These are phyloP conservation scores for Heliconius hortense DNA, from an alignment of 2,888 invertebrate species.

Conservation along the genomic window DNA sequence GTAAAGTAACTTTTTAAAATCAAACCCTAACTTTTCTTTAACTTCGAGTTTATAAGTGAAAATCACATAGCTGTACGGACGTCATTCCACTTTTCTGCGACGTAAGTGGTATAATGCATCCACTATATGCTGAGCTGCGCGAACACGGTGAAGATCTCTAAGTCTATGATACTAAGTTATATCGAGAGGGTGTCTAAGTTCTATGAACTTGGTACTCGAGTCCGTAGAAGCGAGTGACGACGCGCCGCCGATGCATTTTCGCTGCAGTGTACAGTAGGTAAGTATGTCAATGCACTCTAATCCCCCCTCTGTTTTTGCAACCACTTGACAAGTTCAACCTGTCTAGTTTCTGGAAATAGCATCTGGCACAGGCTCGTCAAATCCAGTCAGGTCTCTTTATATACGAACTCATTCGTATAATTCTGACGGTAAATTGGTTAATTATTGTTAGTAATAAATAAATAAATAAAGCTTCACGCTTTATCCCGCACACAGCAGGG, in stretches of 20 bases:
- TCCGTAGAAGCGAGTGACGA: slow-evolving; percentile 66
- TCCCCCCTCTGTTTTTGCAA: slow-evolving; percentile 71
- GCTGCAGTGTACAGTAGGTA: slow-evolving; percentile 78
- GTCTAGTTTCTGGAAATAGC: slow-evolving; percentile 55
- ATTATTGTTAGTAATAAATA: not conserved
- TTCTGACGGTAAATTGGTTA: not conserved
- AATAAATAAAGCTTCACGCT: no score
- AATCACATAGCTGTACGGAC: slow-evolving; percentile 73
- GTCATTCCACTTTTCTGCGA: slow-evolving; percentile 81
- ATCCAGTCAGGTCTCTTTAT: slow-evolving; percentile 18
- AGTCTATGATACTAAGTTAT: slow-evolving; percentile 44
- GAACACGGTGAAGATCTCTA: slow-evolving; percentile 49
- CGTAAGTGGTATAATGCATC: slow-evolving; percentile 68
- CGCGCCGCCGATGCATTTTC: slow-evolving; percentile 72
- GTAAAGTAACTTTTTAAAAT: slow-evolving; percentile 23
- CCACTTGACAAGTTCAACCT: slow-evolving; percentile 73
- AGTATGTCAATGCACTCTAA: slow-evolving; percentile 80
- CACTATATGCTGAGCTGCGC: slow-evolving; percentile 56
- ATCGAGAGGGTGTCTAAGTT: slow-evolving; percentile 50
- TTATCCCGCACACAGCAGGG: no score
- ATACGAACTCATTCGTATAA: not conserved
- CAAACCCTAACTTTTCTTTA: slow-evolving; percentile 60
- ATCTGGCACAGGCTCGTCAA: slow-evolving; percentile 43
- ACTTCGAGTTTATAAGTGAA: slow-evolving; percentile 74
- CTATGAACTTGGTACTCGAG: slow-evolving; percentile 60